phyloP scores from a whole-genome alignment of 2,113 vertebrate species.

The Dasypus novemcinctus region DNA sequence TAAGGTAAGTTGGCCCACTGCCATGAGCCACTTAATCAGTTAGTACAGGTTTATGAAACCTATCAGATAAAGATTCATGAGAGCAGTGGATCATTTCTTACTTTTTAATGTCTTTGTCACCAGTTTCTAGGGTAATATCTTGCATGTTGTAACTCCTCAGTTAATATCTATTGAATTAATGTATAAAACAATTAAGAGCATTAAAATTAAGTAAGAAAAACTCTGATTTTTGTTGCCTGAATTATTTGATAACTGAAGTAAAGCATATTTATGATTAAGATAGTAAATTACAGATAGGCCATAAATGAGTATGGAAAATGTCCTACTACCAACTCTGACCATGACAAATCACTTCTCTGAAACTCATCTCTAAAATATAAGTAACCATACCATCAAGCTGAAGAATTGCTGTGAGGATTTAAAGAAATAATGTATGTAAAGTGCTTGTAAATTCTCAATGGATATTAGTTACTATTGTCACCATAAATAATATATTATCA shows the following conservation, averaged over 20 bases:
- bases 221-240: background rate
- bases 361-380: background rate
- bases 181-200: background rate
- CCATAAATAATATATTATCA: background rate
- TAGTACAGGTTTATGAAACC: background rate
- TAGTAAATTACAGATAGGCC: background rate
- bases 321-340: background rate
- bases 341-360: background rate
- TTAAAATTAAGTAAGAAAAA: background rate
- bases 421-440: conserved; percentile 14
- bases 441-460: background rate
- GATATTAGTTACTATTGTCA: background rate
- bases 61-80: background rate
- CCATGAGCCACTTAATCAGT: background rate
- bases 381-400: background rate
- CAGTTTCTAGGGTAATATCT: background rate
- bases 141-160: background rate
- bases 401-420: conserved; percentile 32
- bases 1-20: background rate
- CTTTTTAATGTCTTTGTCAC: background rate
- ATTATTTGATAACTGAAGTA: background rate
- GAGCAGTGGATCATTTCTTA: background rate
- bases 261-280: background rate
- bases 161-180: background rate
- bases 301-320: background rate